These are phyloP conservation scores for Agriopis marginaria DNA, from an alignment of 2,888 invertebrate species.

Conservation along the genomic window DNA sequence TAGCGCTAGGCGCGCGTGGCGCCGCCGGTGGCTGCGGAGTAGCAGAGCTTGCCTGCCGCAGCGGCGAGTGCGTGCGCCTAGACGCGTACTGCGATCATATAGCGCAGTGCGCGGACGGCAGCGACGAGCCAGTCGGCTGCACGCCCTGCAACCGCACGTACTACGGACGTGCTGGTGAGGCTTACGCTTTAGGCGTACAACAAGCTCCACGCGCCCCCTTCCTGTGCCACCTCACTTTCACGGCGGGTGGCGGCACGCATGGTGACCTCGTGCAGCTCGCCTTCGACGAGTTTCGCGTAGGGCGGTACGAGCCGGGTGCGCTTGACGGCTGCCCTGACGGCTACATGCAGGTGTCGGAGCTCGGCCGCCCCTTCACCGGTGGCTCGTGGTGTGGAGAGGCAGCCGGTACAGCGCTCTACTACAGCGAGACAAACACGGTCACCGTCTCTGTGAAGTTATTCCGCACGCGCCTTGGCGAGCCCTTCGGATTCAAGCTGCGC, in stretches of 20 bases:
- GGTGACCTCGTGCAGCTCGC: conserved; percentile 96
- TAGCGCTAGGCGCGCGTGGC: conserved; percentile 55
- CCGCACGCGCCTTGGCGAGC: conserved; percentile 89
- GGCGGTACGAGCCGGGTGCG: conserved; percentile 91
- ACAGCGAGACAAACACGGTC: conserved; percentile 96
- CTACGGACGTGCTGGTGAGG: conserved; percentile 94
- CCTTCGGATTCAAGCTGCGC: conserved; percentile 92
- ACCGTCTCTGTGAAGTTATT: conserved; percentile 94
- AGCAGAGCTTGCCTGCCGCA: conserved; percentile 71
- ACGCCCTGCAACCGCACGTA: conserved; percentile 94
- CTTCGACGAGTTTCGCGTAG: conserved; percentile 95
- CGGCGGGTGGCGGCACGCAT: conserved; percentile 94
- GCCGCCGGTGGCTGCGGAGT: conserved; percentile 74
- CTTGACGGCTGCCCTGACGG: conserved; percentile 94
- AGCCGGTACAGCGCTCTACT: conserved; percentile 93
- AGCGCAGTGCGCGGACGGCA: conserved; percentile 94
- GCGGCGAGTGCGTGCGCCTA: conserved; percentile 93
- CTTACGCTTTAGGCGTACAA: conserved; percentile 92
- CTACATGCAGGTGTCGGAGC: conserved; percentile 94
- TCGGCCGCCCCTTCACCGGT: conserved; percentile 94
- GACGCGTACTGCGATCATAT: conserved; percentile 95
- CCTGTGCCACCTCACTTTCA: conserved; percentile 96
- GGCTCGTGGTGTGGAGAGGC: conserved; percentile 96
- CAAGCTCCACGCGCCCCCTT: conserved; percentile 93
- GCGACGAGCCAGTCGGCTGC: conserved; percentile 91